Percentiles rank a stretch among this genome's conserved stretches.
These are phyloP conservation scores for Melieria omissa DNA, from an alignment of 2,888 invertebrate genomes.

Conservation along the genomic window DNA sequence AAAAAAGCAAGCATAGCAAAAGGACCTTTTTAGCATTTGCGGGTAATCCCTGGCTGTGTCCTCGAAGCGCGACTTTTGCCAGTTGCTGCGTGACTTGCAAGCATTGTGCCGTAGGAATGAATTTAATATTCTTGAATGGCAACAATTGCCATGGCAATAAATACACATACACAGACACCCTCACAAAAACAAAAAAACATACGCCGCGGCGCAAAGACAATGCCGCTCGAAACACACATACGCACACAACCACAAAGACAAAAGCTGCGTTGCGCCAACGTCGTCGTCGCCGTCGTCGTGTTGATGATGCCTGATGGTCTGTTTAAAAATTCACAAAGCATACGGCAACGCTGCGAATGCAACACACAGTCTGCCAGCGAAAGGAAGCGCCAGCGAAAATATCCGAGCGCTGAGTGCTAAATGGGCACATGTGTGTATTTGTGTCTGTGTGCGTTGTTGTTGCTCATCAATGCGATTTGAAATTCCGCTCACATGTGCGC, in stretches of 20 bases:
- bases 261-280: background rate
- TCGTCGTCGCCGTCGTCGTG: slow-evolving; percentile 3
- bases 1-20: no score
- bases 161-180: background rate
- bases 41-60: no score
- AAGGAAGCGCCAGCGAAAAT: background rate
- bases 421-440: slow-evolving; percentile 5
- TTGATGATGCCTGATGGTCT: slow-evolving; percentile 7
- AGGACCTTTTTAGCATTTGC: no score
- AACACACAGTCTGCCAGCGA: background rate
- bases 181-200: background rate
- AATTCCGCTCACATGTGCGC: slow-evolving; percentile 17
- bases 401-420: slow-evolving; percentile 1
- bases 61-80: no score
- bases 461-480: slow-evolving; percentile 23
- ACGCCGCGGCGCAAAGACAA: background rate
- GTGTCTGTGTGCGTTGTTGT: slow-evolving; percentile 1
- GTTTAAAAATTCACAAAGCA: slow-evolving; percentile 40
- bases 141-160: slow-evolving; percentile 17
- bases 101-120: background rate
- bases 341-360: slow-evolving; percentile 18
- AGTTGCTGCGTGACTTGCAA: background rate
- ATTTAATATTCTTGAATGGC: slow-evolving; percentile 19
- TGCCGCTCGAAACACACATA: background rate
- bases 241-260: slow-evolving; percentile 4